phyloP scores from a whole-genome alignment of 2,113 vertebrate species.

The rat (Rattus norvegicus) region DNA sequence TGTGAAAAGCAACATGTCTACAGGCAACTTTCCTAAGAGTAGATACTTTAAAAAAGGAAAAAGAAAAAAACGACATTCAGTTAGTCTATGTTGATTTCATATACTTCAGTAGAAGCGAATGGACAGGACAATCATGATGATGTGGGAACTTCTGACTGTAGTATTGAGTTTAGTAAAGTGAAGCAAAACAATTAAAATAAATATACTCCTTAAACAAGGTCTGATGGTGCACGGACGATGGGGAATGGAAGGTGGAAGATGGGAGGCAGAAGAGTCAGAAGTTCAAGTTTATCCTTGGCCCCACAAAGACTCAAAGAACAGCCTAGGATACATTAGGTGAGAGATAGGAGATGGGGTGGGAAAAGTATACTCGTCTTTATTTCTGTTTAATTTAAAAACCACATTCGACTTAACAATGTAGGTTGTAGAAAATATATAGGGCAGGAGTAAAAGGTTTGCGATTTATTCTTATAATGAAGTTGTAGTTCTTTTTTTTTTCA shows the following conservation, averaged over 20 bases:
- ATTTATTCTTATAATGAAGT: neutral
- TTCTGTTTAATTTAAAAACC: constrained; percentile 11
- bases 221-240: no score
- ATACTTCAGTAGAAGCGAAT: constrained; percentile 13
- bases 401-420: neutral
- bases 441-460: neutral
- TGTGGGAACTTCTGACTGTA: constrained; percentile 32
- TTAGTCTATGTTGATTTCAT: neutral
- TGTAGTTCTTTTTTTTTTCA: neutral
- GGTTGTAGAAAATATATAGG: neutral
- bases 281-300: neutral
- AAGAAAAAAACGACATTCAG: neutral
- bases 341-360: neutral
- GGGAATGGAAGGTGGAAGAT: no score
- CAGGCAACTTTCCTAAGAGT: neutral
- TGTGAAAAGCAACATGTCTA: neutral
- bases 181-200: neutral
- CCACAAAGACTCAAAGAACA: neutral
- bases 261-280: neutral
- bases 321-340: neutral
- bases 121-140: neutral
- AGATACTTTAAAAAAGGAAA: neutral
- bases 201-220: neutral
- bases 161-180: constrained; percentile 36
- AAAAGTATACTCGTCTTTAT: neutral